Percentiles rank a stretch among this genome's conserved stretches.
phyloP scores from a whole-genome alignment of 2,888 invertebrate species.

The Morpho helenor region DNA sequence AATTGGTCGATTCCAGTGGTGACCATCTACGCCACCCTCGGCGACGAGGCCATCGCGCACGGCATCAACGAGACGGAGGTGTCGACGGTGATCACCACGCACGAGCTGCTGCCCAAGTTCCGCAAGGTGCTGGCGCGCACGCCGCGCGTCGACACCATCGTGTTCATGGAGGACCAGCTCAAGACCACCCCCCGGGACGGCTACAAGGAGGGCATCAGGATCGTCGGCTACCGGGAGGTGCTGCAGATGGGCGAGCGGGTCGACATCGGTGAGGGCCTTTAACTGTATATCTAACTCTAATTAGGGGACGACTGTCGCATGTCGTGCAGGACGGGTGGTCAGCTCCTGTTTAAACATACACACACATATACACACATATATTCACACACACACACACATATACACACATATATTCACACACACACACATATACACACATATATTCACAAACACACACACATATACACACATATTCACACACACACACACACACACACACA shows the following conservation, averaged over 20 bases:
- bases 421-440: too few species aligned
- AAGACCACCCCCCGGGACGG: constrained; percentile 84
- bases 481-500: too few species aligned
- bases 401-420: too few species aligned
- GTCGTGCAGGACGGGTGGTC: too few species aligned
- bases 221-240: constrained; percentile 86
- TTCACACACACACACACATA: too few species aligned
- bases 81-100: constrained; percentile 94
- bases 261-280: constrained; percentile 51
- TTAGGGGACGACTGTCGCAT: too few species aligned
- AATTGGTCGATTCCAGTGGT: constrained; percentile 81
- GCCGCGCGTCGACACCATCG: constrained; percentile 87
- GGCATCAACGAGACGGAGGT: constrained; percentile 98
- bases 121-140: constrained; percentile 85
- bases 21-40: constrained; percentile 97
- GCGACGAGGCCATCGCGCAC: constrained; percentile 97
- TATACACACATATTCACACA: too few species aligned
- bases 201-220: constrained; percentile 84
- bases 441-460: too few species aligned
- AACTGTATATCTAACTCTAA: not conserved
- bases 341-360: too few species aligned
- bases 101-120: constrained; percentile 95
- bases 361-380: too few species aligned
- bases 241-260: constrained; percentile 52
- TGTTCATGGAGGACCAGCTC: constrained; percentile 94